Conservation (phyloP, 2,797 vertebrate genomes). For the Malurus leucopterus region DNA sequence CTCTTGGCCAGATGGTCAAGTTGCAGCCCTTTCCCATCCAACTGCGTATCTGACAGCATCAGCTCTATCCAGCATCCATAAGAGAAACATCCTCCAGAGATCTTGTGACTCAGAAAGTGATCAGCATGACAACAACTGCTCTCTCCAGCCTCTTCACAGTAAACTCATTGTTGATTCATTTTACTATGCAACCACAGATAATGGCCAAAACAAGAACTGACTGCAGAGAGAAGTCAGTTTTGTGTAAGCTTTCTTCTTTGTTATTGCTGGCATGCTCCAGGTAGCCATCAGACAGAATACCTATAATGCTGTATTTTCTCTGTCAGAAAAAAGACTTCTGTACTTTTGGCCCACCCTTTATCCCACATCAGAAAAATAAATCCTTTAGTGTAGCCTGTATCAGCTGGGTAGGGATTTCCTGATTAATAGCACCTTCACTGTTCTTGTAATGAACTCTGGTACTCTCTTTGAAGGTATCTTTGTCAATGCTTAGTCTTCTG, state of each 20-base stretch:
- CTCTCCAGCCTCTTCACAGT: not conserved
- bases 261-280: not conserved
- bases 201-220: not conserved
- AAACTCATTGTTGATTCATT: not conserved
- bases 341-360: not conserved
- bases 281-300: not conserved
- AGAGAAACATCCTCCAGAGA: not conserved
- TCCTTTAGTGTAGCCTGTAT: not conserved
- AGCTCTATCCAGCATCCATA: not conserved
- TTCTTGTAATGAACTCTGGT: not conserved
- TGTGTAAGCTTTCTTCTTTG: not conserved
- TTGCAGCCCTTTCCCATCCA: not conserved
- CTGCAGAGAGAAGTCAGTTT: not conserved
- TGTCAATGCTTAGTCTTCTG: not conserved
- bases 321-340: not conserved
- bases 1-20: not conserved
- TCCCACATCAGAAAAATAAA: not conserved
- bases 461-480: constrained; percentile 5
- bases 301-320: not conserved
- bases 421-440: not conserved
- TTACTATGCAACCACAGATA: not conserved
- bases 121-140: not conserved
- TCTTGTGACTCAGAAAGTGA: not conserved
- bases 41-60: not conserved
- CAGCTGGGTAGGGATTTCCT: not conserved